These are phyloP conservation scores for Eledone cirrhosa DNA, from an alignment of 2,888 invertebrate genomes.

Conservation along the genomic window DNA sequence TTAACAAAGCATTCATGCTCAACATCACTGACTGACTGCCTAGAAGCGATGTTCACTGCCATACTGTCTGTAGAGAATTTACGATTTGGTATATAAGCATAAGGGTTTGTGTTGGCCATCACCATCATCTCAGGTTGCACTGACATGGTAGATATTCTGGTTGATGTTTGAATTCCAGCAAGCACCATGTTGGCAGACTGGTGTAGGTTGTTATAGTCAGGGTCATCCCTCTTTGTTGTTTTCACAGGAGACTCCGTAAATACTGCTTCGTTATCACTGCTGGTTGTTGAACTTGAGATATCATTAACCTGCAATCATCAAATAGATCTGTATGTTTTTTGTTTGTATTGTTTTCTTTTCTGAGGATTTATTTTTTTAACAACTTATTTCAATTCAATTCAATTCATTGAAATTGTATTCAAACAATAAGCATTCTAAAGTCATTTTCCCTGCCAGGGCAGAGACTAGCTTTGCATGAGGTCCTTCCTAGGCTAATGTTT, in stretches of 20 bases:
- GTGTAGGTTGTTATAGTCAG: neutral
- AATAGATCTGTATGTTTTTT: too few species aligned
- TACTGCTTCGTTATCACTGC: neutral
- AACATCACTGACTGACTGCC: constrained; percentile 22
- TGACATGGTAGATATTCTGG: neutral
- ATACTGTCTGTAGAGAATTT: constrained; percentile 19
- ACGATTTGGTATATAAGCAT: constrained; percentile 20
- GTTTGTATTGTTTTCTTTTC: too few species aligned
- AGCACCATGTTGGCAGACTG: neutral
- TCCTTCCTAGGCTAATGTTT: too few species aligned
- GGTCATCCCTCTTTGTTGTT: neutral
- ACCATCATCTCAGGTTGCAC: neutral
- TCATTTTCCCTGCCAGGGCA: too few species aligned
- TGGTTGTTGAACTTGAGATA: neutral
- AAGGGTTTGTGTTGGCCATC: neutral
- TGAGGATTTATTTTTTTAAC: too few species aligned
- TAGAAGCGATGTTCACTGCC: neutral
- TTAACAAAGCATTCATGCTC: neutral
- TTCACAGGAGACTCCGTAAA: neutral
- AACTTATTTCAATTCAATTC: too few species aligned
- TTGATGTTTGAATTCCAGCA: neutral
- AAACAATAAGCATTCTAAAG: too few species aligned
- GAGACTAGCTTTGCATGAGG: too few species aligned
- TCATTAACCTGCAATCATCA: neutral
- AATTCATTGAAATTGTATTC: too few species aligned